These are phyloP conservation scores for Onthophagus taurus DNA, from an alignment of 1,140 invertebrate species.

Conservation along the genomic window DNA sequence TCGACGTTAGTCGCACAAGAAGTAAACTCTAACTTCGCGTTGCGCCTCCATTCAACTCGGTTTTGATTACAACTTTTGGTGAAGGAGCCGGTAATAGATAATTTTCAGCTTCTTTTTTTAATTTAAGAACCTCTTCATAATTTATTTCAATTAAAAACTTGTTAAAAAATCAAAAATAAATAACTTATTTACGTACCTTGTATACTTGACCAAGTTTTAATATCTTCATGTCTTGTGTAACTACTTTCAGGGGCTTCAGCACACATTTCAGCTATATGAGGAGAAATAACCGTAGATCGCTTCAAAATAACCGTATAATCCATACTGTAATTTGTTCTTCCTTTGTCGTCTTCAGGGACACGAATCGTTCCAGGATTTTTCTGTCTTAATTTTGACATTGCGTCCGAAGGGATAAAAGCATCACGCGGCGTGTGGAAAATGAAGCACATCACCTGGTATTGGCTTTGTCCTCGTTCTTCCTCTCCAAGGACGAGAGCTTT, in stretches of 20 bases:
- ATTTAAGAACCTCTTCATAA: too few species aligned
- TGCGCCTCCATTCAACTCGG: too few species aligned
- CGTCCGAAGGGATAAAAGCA: slow-evolving; percentile 91
- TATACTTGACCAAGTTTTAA: slow-evolving; percentile 64
- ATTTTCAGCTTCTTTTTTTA: too few species aligned
- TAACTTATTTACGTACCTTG: too few species aligned
- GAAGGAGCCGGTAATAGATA: too few species aligned
- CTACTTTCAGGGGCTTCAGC: slow-evolving; percentile 64
- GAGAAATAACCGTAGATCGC: slow-evolving; percentile 60
- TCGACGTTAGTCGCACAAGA: too few species aligned
- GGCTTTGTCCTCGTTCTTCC: slow-evolving; percentile 82
- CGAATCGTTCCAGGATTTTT: slow-evolving; percentile 52
- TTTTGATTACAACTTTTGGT: too few species aligned
- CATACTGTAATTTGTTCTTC: slow-evolving; percentile 62
- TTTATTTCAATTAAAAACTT: too few species aligned
- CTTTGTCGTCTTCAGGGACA: slow-evolving; percentile 80
- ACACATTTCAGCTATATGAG: slow-evolving; percentile 65
- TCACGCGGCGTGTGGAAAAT: slow-evolving; percentile 80
- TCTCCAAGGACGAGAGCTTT: slow-evolving; percentile 89
- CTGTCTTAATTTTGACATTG: slow-evolving; percentile 94
- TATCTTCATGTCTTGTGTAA: slow-evolving; percentile 67
- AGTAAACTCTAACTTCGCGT: too few species aligned
- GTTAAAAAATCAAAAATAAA: too few species aligned
- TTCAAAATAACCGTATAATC: slow-evolving; percentile 65
- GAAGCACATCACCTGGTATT: slow-evolving; percentile 88